Base-by-base conservation (phyloP, 2,888 invertebrate genomes). In the Punctoribates punctum region DNA sequence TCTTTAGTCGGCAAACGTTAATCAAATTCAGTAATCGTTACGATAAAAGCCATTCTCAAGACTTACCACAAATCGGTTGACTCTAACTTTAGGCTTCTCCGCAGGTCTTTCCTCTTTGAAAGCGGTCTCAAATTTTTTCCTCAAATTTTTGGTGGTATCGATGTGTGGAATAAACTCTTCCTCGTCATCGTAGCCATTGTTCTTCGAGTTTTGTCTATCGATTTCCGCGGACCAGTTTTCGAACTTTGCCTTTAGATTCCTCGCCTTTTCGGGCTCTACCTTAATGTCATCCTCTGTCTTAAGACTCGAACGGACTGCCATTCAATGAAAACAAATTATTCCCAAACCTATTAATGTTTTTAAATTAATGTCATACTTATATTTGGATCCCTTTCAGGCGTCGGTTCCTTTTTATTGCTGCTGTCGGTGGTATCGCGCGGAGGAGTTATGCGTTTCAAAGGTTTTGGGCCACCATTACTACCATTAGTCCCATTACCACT, bases 21-120 rank as follows among this genome's bases (percentile, higher is more conserved):
- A 54, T 54, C n/a, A n/a, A 54, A n/a, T 54, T 20, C n/a, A n/a
- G 2, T 54, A 34, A 46, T 11, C 15, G 15, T 15, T 46, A 46
- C 15, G 15, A 46, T 46, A 20, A 54, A 54, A 20, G n/a, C 9
- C 2, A 57, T 73, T 29, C 8, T 38, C 8, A 62, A 15, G 29
- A 88, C 93, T 91, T 85, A 94, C 94, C 89, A 94, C 93, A 88
- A 94, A 94, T 87, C 94, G 87, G 84, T 94, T 93, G 81, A 94
- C 93, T 88, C 91, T 91, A 78, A 88, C 87, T 79, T 81, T 79
- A 34, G 81, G 79, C 73, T 85, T 85, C 78, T 87, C 86, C 77
- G 85, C 84, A 34, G 88, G 84, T 78, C 85, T 84, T 27, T 81
- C 79, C 54, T 83, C 82, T 73, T 85, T 86, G 78, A 90, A 90